Base-by-base conservation (phyloP, 2,888 invertebrate species). In the Syrphus vitripennis region DNA sequence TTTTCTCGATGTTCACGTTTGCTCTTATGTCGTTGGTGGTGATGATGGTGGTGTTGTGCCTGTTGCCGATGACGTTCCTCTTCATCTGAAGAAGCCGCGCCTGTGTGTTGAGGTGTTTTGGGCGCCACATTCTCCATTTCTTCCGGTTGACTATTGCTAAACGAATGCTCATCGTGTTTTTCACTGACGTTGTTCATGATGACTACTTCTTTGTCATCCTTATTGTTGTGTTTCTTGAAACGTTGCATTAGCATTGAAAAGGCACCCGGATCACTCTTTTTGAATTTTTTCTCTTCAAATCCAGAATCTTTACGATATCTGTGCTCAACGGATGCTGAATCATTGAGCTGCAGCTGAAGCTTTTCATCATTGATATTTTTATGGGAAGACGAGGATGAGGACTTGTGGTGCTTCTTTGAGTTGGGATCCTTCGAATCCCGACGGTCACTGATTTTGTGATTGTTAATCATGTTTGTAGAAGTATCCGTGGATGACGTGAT, bases 371-470 rank as follows among this genome's bases (percentile, higher is more conserved):
- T 59, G 10, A 16, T 9, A 26, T 29, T 70, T n/a, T 71, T 71
- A 40, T 82, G 69, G 1, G 83, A 82, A 16, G 75, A 75, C 24
- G 72, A 76, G 14, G 83, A 76, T 4, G n/a, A n/a, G n/a, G 80
- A 70, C 40, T 74, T 87, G 53, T 88, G 87, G 29, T 88, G 88
- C 21, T 75, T 84, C 40, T 87, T 78, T 12, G 83, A 61, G 34
- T 40, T 93, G n/a, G 88, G 88, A 89, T 96, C 96, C 93, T 96
- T 96, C 53, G 96, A 96, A 90, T 96, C 96, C 76, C 96, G 93
- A 81, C 96, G 93, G 90, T 95, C 95, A 3, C 92, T 90, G 61
- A 93, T 88, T 90, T 94, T 95, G 21, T 87, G 78, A 84, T 92
- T 59, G 82, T 88, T 94, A 94, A 67, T 93, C 88, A 82, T 90